Conservation (phyloP, 2,113 vertebrate species). For the Hemiscyllium ocellatum region DNA sequence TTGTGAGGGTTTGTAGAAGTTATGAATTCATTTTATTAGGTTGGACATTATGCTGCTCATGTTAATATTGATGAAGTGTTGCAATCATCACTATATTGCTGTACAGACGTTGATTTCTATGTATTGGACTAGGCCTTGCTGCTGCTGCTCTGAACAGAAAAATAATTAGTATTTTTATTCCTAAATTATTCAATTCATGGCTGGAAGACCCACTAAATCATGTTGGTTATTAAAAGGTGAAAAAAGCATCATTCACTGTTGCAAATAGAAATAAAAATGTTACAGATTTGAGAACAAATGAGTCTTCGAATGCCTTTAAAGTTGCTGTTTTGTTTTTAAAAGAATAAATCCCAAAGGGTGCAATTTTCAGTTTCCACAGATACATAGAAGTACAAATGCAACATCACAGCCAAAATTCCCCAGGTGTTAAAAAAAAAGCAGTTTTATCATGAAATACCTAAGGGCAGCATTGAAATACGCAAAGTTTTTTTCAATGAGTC, state of each 20-base stretch:
- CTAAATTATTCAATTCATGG: neutral
- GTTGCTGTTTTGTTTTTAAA: neutral
- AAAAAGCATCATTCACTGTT: neutral
- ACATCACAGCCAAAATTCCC: neutral
- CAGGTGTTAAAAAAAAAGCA: neutral
- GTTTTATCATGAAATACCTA: neutral
- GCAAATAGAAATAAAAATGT: slow-evolving; percentile 1
- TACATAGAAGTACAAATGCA: neutral
- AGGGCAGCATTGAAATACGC: neutral
- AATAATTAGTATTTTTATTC: slow-evolving; percentile 1
- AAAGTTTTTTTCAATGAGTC: neutral
- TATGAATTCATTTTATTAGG: slow-evolving; percentile 17
- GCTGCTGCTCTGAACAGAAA: neutral
- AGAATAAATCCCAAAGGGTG: neutral
- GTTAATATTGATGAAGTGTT: neutral
- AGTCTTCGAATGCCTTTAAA: slow-evolving; percentile 16
- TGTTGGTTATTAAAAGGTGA: too few relatives aligned
- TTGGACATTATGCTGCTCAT: neutral
- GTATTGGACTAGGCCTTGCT: neutral
- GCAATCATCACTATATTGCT: neutral
- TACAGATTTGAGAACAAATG: neutral
- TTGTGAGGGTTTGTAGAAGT: neutral
- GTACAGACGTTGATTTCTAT: neutral
- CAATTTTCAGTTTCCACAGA: neutral
- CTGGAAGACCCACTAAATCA: neutral